Conservation (phyloP, 2,888 invertebrate genomes). For the Notodonta dromedarius region DNA sequence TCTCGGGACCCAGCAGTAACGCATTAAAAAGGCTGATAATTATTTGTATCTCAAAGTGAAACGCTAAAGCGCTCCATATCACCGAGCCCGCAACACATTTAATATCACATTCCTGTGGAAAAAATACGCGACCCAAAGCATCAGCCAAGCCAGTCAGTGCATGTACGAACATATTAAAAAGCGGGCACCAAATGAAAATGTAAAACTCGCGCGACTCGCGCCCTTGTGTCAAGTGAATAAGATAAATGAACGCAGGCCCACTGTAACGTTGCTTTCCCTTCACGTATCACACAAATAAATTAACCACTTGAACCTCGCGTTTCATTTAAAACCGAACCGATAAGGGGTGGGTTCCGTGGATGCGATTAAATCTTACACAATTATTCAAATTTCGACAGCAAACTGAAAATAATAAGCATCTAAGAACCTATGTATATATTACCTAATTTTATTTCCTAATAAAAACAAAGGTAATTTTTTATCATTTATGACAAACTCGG, state of each 20-base stretch:
- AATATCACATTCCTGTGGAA: slow-evolving; percentile 28
- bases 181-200: slow-evolving; percentile 65
- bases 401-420: no score
- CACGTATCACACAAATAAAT: slow-evolving; percentile 66
- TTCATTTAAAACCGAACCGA: slow-evolving; percentile 44
- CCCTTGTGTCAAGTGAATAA: slow-evolving; percentile 70
- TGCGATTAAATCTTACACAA: slow-evolving; percentile 7
- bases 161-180: slow-evolving; percentile 55
- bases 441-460: no score
- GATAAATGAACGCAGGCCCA: slow-evolving; percentile 61
- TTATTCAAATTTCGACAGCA: no score
- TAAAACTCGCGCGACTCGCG: slow-evolving; percentile 64
- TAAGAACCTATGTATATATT: no score
- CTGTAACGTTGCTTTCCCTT: slow-evolving; percentile 51
- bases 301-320: slow-evolving; percentile 45
- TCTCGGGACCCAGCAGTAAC: no score
- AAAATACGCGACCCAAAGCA: slow-evolving; percentile 25
- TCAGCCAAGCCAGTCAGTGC: slow-evolving; percentile 16
- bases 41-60: no score
- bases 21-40: no score
- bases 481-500: no score
- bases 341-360: slow-evolving; percentile 23
- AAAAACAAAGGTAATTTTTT: no score
- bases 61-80: background rate
- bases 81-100: background rate